Evolutionary conservation across 2,113 vertebrate genomes (phyloP).

Genomic region (Saguinus imperator): DNA sequence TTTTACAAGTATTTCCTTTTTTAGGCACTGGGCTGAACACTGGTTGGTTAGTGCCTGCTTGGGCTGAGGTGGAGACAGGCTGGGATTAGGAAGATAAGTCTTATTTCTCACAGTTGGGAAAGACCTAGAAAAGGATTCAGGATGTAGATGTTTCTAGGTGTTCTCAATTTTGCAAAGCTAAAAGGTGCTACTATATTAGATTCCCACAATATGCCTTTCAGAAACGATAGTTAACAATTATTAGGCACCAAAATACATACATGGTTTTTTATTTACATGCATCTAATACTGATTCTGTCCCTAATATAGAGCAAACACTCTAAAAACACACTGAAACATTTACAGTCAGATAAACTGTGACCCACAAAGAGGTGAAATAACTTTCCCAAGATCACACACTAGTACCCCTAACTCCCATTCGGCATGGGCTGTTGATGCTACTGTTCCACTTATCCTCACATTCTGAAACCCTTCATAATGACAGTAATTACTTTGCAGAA

Average conservation of each 20-base stretch:
- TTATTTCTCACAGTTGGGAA: neutral
- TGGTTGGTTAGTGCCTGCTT: neutral
- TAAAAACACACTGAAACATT: neutral
- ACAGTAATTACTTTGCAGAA: neutral
- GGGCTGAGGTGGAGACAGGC: neutral
- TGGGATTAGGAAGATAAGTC: conserved; percentile 27
- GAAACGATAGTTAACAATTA: neutral
- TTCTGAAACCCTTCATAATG: neutral
- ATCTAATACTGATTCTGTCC: neutral
- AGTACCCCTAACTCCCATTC: neutral
- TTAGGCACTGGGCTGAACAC: neutral
- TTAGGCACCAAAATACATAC: neutral
- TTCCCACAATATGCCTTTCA: neutral
- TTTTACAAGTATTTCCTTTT: neutral
- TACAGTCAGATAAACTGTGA: neutral
- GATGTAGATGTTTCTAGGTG: neutral
- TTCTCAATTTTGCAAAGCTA: neutral
- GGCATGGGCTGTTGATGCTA: neutral
- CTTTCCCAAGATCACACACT: neutral
- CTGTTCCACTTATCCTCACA: neutral
- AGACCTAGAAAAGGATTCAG: neutral
- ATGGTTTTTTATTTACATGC: neutral
- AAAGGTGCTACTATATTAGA: neutral
- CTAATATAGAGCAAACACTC: neutral
- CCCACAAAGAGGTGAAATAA: neutral